Evolutionary conservation across 2,888 invertebrate genomes (phyloP).

Genomic region (Nebria salina): DNA sequence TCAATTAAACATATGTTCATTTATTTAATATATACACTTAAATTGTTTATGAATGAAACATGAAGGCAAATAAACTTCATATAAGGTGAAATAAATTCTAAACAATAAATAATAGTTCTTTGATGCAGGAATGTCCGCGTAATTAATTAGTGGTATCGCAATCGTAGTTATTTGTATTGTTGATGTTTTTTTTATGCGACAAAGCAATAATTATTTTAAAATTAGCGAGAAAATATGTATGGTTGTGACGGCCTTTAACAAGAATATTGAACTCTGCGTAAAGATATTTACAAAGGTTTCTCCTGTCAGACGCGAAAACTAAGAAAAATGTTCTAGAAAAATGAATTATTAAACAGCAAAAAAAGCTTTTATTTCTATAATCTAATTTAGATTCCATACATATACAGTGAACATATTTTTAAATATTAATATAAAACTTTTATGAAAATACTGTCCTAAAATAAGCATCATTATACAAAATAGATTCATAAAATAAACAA

Average conservation of each 20-base stretch:
- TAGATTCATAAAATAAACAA: no score
- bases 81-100: no score
- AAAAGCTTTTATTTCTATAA: not conserved
- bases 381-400: not conserved
- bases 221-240: not conserved
- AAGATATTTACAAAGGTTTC: constrained; percentile 11
- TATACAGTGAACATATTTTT: no score
- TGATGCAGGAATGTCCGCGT: no score
- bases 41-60: no score
- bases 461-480: no score
- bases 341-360: not conserved
- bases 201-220: not conserved
- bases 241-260: not conserved
- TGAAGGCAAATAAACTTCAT: no score
- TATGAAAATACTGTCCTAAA: no score
- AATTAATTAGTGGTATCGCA: no score
- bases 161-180: no score
- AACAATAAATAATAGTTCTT: no score
- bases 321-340: constrained; percentile 1
- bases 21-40: not conserved
- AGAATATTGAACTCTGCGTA: constrained; percentile 7
- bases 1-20: not conserved
- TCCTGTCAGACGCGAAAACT: not conserved
- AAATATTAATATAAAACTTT: no score
- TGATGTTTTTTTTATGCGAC: not conserved